Conservation (phyloP, 2,113 vertebrate genomes). For the Sebastes schlegelii region DNA sequence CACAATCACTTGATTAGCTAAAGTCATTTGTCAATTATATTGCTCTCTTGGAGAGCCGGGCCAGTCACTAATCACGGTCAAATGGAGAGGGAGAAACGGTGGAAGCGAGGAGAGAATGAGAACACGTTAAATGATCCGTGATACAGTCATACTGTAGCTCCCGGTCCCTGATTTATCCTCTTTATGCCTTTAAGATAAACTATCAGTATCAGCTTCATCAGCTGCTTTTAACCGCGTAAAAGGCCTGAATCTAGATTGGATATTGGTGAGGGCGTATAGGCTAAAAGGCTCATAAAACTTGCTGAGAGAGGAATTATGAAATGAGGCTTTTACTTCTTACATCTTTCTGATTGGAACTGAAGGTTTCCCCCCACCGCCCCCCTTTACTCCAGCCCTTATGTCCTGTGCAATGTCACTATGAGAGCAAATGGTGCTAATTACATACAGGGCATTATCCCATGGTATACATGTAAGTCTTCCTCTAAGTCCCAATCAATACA, state of each 20-base stretch:
- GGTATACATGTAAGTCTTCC: conserved; percentile 70
- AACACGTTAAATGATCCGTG: conserved; percentile 68
- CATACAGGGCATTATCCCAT: conserved; percentile 70
- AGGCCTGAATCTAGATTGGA: conserved; percentile 42
- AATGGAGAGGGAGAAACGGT: conserved; percentile 50
- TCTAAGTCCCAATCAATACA: conserved; percentile 77
- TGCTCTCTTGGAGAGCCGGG: conserved; percentile 51
- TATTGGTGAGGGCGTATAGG: conserved; percentile 38
- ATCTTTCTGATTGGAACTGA: conserved; percentile 29
- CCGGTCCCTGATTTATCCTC: conserved; percentile 62
- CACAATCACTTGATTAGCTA: conserved; percentile 70
- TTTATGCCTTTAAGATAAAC: conserved; percentile 73
- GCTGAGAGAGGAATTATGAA: conserved; percentile 41
- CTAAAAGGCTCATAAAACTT: conserved; percentile 69
- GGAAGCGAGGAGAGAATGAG: conserved; percentile 45
- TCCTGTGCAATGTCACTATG: conserved; percentile 46
- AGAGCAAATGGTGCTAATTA: conserved; percentile 73
- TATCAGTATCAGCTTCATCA: conserved; percentile 64
- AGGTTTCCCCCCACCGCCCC: not conserved
- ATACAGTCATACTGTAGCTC: conserved; percentile 36
- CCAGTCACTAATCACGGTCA: conserved; percentile 64
- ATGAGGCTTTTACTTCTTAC: conserved; percentile 35
- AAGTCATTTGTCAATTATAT: conserved; percentile 71
- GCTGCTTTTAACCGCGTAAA: conserved; percentile 56
- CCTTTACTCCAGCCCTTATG: not conserved